Percentiles rank a stretch among this genome's conserved stretches.
Evolutionary conservation across 2,888 invertebrate genomes (phyloP).

Genomic region (Xestia c-nigrum): DNA sequence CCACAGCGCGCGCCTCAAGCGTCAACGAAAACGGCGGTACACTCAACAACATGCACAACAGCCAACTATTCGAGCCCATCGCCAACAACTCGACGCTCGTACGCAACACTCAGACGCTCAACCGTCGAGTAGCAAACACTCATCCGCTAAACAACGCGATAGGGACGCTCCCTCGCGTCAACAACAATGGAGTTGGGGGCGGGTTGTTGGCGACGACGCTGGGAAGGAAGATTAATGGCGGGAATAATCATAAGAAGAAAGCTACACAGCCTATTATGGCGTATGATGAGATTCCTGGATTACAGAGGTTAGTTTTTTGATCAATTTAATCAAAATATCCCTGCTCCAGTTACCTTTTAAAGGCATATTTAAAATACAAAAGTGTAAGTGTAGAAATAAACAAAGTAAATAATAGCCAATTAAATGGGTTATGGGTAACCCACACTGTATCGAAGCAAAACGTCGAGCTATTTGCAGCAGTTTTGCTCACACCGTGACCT

Average conservation of each 20-base stretch:
- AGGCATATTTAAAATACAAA: neutral
- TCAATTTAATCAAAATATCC: neutral
- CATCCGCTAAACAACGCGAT: constrained; percentile 86
- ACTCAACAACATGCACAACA: constrained; percentile 78
- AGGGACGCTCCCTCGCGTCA: constrained; percentile 86
- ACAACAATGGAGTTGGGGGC: constrained; percentile 79
- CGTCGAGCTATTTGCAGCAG: neutral
- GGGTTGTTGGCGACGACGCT: constrained; percentile 84
- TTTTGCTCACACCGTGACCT: neutral
- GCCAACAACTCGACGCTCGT: constrained; percentile 79
- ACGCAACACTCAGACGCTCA: constrained; percentile 86
- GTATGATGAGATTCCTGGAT: constrained; percentile 91
- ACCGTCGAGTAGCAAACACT: constrained; percentile 80
- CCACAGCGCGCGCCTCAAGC: constrained; percentile 95
- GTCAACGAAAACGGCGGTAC: constrained; percentile 88
- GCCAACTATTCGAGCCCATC: constrained; percentile 76
- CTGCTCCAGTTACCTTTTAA: neutral
- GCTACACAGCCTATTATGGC: constrained; percentile 89
- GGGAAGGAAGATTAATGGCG: constrained; percentile 87
- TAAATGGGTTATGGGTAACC: neutral
- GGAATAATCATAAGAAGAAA: constrained; percentile 89
- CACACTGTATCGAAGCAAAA: neutral
- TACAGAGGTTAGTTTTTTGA: constrained; percentile 79
- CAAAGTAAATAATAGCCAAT: neutral
- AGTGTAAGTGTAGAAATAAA: neutral